Conservation (phyloP, 2,888 invertebrate genomes). For the Sarcophaga variegata region DNA sequence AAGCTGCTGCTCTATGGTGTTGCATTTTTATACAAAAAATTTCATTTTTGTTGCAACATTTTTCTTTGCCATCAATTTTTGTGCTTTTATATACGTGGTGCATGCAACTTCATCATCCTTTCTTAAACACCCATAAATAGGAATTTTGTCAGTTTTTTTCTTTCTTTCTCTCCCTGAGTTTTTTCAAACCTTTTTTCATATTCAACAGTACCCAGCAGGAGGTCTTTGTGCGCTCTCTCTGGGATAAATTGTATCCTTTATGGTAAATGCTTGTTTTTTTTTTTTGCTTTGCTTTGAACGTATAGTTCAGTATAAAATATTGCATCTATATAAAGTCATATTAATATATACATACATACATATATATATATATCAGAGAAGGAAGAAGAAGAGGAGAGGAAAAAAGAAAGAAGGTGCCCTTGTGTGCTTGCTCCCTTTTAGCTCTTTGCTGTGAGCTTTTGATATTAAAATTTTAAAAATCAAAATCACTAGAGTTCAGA, state of each 20-base stretch:
- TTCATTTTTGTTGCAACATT: not conserved
- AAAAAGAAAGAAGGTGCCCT: too few relatives aligned
- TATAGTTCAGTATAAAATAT: conserved; percentile 51
- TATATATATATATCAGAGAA: too few relatives aligned
- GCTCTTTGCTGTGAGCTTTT: not conserved
- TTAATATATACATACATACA: not conserved
- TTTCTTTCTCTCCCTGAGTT: not conserved
- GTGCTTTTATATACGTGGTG: not conserved
- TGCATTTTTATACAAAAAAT: not conserved
- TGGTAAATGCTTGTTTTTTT: not conserved
- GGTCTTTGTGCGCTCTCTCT: not conserved
- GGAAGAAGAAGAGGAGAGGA: too few relatives aligned
- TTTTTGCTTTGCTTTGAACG: not conserved
- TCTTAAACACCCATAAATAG: conserved; percentile 49
- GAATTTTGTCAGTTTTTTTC: conserved; percentile 14
- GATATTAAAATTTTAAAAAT: not conserved
- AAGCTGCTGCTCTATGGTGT: not conserved
- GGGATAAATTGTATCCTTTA: conserved; percentile 6
- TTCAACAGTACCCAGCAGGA: not conserved
- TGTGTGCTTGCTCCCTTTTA: too few relatives aligned
- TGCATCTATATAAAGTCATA: conserved; percentile 42
- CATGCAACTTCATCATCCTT: conserved; percentile 34
- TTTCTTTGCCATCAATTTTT: conserved; percentile 2
- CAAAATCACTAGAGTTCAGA: not conserved
- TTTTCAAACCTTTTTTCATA: too few relatives aligned